A percentile compares a stretch with the other conserved stretches of the same genome.
phyloP scores from a whole-genome alignment of 1,140 invertebrate species.

The Octopus bimaculoides region DNA sequence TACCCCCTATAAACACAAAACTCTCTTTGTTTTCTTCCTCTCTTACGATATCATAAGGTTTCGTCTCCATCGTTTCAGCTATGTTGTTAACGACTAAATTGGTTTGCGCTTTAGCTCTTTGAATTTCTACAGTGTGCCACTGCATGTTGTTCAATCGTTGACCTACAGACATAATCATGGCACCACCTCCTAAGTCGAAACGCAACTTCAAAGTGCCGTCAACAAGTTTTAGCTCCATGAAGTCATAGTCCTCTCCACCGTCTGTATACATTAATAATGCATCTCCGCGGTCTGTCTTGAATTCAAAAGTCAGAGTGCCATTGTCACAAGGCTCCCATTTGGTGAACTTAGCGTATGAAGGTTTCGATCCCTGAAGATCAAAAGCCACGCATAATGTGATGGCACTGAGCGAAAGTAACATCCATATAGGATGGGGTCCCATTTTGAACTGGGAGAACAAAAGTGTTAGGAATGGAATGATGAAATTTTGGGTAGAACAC shows the following conservation, averaged over 20 bases:
- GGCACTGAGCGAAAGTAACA: constrained; percentile 7
- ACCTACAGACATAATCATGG: constrained; percentile 78
- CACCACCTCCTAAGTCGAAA: constrained; percentile 58
- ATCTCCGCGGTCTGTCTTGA: constrained; percentile 89
- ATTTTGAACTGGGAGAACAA: not conserved
- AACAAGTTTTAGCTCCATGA: constrained; percentile 91
- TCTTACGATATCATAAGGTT: constrained; percentile 30
- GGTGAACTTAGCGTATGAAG: constrained; percentile 83
- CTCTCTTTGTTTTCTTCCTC: constrained; percentile 55
- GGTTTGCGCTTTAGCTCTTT: constrained; percentile 32
- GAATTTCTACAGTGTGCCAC: constrained; percentile 44
- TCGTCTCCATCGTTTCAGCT: constrained; percentile 17
- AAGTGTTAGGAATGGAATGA: not conserved
- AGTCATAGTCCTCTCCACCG: constrained; percentile 90
- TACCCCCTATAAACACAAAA: constrained; percentile 46
- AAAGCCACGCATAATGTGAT: constrained; percentile 31
- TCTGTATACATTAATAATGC: constrained; percentile 89
- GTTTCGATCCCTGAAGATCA: constrained; percentile 72
- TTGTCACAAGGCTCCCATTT: constrained; percentile 89
- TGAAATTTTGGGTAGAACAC: not conserved
- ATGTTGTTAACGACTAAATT: constrained; percentile 53
- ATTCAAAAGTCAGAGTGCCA: constrained; percentile 79
- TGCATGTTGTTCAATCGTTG: constrained; percentile 36
- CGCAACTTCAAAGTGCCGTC: constrained; percentile 84
- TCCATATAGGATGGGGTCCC: constrained; percentile 12